Conservation (phyloP, 2,113 vertebrate genomes). For the Anarrhichthys ocellatus region DNA sequence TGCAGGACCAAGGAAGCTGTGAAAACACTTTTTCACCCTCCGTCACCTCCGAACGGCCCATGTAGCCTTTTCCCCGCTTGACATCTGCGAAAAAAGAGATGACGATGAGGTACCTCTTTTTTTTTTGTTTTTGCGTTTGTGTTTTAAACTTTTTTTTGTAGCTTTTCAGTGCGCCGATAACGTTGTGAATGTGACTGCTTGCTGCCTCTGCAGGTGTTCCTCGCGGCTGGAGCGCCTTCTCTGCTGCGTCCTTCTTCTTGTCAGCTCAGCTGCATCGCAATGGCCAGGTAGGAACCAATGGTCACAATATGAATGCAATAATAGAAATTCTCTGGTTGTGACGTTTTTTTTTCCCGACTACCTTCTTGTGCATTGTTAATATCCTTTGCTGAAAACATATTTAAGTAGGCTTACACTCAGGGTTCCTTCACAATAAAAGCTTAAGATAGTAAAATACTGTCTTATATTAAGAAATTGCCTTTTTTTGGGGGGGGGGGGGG, state of each 20-base stretch:
- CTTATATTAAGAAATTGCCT: neutral
- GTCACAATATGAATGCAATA: accelerated
- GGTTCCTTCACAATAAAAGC: neutral
- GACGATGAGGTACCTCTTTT: slow-evolving; percentile 69
- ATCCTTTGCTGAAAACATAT: neutral
- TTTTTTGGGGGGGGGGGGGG: too few species aligned
- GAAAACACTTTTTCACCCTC: neutral
- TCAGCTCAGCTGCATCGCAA: slow-evolving; percentile 68
- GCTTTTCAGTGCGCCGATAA: too few species aligned
- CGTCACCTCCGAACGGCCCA: neutral
- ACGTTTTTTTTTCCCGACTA: neutral
- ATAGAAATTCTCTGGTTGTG: neutral
- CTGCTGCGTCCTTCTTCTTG: slow-evolving; percentile 71
- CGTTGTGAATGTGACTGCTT: slow-evolving; percentile 31
- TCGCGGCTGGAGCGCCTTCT: slow-evolving; percentile 71
- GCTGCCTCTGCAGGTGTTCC: slow-evolving; percentile 80
- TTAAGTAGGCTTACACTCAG: neutral
- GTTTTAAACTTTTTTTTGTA: neutral
- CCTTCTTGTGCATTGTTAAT: neutral
- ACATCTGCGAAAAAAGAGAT: slow-evolving; percentile 35
- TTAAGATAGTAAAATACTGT: neutral
- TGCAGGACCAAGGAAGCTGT: slow-evolving; percentile 26
- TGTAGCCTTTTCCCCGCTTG: slow-evolving; percentile 46
- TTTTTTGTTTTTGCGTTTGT: neutral
- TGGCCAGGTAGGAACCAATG: slow-evolving; percentile 75